phyloP scores from a whole-genome alignment of 2,113 vertebrate species.

The Paracyprichromis sp. region DNA sequence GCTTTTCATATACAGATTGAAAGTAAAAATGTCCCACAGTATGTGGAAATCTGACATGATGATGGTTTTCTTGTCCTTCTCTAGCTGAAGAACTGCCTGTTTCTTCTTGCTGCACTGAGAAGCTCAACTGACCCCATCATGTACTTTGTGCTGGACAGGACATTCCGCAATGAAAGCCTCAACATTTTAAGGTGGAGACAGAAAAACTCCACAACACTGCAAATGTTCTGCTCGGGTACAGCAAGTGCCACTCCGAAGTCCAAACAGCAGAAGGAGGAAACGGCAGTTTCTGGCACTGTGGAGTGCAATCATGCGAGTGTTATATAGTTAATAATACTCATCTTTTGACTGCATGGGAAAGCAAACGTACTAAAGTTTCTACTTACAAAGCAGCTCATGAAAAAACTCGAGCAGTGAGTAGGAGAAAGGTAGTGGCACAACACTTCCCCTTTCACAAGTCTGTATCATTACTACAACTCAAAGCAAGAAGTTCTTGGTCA shows the following conservation, averaged over 20 bases:
- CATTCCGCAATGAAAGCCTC: conserved; percentile 28
- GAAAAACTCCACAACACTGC: neutral
- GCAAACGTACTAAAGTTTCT: neutral
- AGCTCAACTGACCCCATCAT: conserved; percentile 54
- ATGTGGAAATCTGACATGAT: neutral
- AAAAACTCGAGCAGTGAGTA: neutral
- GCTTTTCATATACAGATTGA: neutral
- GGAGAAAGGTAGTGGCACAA: neutral
- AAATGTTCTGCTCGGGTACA: neutral
- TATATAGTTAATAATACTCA: neutral
- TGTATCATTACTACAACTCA: neutral
- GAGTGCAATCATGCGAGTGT: neutral
- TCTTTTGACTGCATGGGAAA: neutral
- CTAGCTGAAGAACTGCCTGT: conserved; percentile 55
- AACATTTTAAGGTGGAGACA: neutral
- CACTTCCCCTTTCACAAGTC: neutral
- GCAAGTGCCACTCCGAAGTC: neutral
- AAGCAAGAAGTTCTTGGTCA: neutral
- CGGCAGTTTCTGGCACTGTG: neutral
- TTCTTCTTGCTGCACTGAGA: conserved; percentile 49
- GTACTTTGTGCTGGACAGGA: conserved; percentile 63
- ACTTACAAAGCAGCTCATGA: neutral
- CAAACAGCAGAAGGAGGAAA: neutral
- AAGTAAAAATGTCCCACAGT: neutral
- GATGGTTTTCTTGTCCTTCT: neutral